Evolutionary conservation across 2,113 vertebrate genomes (phyloP).

Genomic region (Corythaixoides concolor): DNA sequence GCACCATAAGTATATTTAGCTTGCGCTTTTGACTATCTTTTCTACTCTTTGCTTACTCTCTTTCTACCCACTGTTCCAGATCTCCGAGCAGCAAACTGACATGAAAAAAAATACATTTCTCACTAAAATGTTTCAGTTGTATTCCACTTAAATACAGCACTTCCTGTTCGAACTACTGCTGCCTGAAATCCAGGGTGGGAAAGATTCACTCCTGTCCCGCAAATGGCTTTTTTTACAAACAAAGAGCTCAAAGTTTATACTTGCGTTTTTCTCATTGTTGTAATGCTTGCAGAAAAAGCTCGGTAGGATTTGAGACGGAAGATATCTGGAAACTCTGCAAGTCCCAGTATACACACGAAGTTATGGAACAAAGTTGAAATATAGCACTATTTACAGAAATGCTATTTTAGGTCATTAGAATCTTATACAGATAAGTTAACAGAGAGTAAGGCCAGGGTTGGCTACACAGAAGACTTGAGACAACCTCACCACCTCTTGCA

Average conservation of each 20-base stretch:
- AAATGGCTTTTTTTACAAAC: slow-evolving; percentile 16
- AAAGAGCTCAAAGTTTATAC: background rate
- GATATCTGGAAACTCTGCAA: background rate
- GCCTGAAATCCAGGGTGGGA: background rate
- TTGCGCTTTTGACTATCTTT: background rate
- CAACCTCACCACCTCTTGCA: background rate
- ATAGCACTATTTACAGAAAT: background rate
- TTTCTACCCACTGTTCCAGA: background rate
- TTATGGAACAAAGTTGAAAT: background rate
- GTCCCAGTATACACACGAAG: background rate
- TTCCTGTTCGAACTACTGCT: background rate
- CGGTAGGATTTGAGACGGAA: background rate
- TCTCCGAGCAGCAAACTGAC: background rate
- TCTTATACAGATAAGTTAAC: background rate
- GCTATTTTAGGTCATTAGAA: background rate
- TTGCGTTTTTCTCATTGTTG: background rate
- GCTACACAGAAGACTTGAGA: background rate
- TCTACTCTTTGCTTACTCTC: background rate
- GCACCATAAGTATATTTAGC: background rate
- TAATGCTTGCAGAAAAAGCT: background rate
- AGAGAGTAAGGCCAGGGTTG: background rate
- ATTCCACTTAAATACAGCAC: background rate
- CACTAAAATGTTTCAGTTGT: background rate
- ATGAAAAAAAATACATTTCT: background rate
- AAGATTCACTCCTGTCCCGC: background rate